These are phyloP conservation scores for Pseudococcus viburni DNA, from an alignment of 2,888 invertebrate genomes.

Conservation along the genomic window DNA sequence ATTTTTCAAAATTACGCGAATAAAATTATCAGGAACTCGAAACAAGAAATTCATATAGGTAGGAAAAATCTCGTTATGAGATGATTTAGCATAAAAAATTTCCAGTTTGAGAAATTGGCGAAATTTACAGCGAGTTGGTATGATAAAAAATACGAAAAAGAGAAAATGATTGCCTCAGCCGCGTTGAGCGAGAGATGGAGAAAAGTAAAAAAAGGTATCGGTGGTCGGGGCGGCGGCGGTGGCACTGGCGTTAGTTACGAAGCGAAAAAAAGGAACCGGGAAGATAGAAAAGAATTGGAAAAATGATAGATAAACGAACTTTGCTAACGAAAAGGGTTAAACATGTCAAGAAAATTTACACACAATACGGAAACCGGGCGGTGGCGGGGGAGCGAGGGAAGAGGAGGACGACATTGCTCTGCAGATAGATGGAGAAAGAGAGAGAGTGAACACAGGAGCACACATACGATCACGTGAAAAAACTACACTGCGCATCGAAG, in stretches of 20 bases:
- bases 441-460: neutral
- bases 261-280: slow-evolving; percentile 52
- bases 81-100: neutral
- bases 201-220: neutral
- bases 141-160: slow-evolving; percentile 31
- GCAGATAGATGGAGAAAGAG: neutral
- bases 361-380: slow-evolving; percentile 25
- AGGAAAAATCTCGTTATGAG: too few relatives aligned
- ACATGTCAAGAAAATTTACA: slow-evolving; percentile 64
- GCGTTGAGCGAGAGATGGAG: neutral
- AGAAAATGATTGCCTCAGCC: slow-evolving; percentile 27
- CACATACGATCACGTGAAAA: slow-evolving; percentile 61
- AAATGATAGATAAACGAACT: slow-evolving; percentile 60
- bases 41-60: too few relatives aligned
- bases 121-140: neutral
- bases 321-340: slow-evolving; percentile 61
- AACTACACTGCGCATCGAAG: slow-evolving; percentile 62
- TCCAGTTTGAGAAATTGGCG: slow-evolving; percentile 24
- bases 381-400: neutral
- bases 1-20: too few relatives aligned
- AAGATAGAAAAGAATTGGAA: slow-evolving; percentile 59
- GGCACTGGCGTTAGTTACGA: neutral
- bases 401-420: neutral
- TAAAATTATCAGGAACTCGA: too few relatives aligned
- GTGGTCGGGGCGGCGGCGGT: neutral